Base-by-base conservation (phyloP, 2,888 invertebrate species). In the Copidosoma aretas region DNA sequence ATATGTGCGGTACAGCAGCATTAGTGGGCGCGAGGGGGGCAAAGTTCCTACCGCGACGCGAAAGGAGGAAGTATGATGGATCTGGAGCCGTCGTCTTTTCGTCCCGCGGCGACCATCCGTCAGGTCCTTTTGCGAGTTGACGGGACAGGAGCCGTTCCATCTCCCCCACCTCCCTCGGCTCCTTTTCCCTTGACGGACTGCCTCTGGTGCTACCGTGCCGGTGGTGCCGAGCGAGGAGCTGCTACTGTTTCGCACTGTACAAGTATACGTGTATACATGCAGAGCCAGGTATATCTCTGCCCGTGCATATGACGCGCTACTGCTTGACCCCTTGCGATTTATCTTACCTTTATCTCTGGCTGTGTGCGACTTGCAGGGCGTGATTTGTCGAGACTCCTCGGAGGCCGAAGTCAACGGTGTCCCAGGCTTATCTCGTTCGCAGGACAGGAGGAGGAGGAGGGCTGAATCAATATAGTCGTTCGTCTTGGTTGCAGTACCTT, bases 91-190 rank as follows among this genome's bases (percentile, higher is more conserved):
- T 79, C 79, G 78, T 77, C 79, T 79, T 78, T 76, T 75, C 75
- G 80, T 82, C 81, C 81, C 81, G 79, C 75, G 76, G 81, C 80
- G 81, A 80, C 80, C 79, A 82, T 82, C 78, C 81, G 81, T 82
- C 80, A 81, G 79, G 77, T 76, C 79, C 78, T 81, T 80, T 80
- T 80, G 75, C 80, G 78, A 79, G 75, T 77, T 79, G 80, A 80
- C 79, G 77, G 77, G 77, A 72, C 76, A 74, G n/a, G 49, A 15
- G 10, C n/a, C 21, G 73, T 67, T 73, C 60, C 62, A 63, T 65
- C 70, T 67, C 72, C 68, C 71, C 19, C 41, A 15, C 58, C 46
- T 51, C 52, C 17, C 54, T 59, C 52, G 8, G 25, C 22, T 52
- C 19, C 56, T 32, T 41, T 52, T 12, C 15, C 39, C 57, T 19